Conservation (phyloP, 2,113 vertebrate species). For the Diphyllodes magnificus region DNA sequence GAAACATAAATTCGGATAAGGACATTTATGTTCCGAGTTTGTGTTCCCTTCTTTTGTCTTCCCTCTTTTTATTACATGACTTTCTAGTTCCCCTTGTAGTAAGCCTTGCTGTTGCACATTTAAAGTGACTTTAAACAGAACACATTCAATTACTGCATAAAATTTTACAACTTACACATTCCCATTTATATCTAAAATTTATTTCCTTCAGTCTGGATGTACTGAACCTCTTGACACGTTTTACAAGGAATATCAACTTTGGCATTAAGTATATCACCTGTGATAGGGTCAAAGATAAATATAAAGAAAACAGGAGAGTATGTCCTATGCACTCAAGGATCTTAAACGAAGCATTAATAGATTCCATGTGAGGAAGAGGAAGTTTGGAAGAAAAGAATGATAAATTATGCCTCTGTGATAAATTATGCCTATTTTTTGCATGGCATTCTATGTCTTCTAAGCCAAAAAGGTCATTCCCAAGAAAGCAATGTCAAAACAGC, state of each 20-base stretch:
- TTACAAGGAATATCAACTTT: constrained; percentile 3
- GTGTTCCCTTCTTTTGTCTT: background rate
- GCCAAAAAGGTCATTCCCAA: background rate
- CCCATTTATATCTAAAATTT: constrained; percentile 7
- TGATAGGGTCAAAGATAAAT: background rate
- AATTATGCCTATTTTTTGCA: background rate
- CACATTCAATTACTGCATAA: background rate
- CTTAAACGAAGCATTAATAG: background rate
- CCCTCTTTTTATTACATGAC: background rate
- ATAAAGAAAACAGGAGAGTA: background rate
- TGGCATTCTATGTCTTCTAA: background rate
- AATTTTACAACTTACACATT: constrained; percentile 21
- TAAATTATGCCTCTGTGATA: background rate
- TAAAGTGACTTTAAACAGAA: constrained; percentile 7
- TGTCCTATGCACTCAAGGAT: background rate
- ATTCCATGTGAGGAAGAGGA: background rate
- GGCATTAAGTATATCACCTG: background rate
- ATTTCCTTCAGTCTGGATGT: background rate
- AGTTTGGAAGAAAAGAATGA: background rate
- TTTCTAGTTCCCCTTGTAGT: background rate
- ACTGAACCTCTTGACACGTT: background rate
- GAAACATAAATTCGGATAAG: background rate
- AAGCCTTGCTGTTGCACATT: background rate
- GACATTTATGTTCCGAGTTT: background rate
- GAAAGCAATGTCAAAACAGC: background rate